A percentile compares a stretch with the other conserved stretches of the same genome.
These are phyloP conservation scores for Sesamia inferens DNA, from an alignment of 2,888 invertebrate genomes.

Conservation along the genomic window DNA sequence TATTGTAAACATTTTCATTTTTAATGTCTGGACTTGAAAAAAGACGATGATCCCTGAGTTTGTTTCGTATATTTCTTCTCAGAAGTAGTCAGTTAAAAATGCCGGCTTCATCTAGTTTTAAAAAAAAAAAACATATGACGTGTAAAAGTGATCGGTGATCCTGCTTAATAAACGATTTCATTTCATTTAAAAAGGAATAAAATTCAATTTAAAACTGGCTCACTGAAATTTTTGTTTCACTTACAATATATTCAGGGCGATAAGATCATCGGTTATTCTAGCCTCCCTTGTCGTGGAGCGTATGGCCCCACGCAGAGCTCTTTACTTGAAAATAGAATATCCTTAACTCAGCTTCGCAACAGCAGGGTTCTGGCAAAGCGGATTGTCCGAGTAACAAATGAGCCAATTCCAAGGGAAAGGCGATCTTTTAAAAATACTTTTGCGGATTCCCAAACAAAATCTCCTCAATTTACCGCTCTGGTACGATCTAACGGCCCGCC, in stretches of 20 bases:
- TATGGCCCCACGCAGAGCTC: conserved; percentile 43
- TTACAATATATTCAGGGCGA: conserved; percentile 44
- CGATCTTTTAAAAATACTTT: conserved; percentile 68
- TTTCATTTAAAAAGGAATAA: neutral
- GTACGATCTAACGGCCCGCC: conserved; percentile 56
- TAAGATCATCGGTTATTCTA: conserved; percentile 50
- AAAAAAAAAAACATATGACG: too few relatives aligned
- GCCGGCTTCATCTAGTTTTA: too few relatives aligned
- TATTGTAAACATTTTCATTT: too few relatives aligned
- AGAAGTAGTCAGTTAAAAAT: too few relatives aligned
- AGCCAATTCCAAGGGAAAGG: conserved; percentile 69
- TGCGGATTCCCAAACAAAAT: conserved; percentile 56
- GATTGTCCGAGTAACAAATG: conserved; percentile 74
- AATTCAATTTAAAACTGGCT: conserved; percentile 13
- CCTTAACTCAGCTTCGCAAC: conserved; percentile 48
- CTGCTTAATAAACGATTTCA: too few relatives aligned
- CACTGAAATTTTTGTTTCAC: conserved; percentile 24
- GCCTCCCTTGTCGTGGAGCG: conserved; percentile 39
- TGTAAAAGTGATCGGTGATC: too few relatives aligned
- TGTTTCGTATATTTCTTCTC: too few relatives aligned
- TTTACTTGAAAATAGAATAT: conserved; percentile 65
- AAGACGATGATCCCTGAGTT: too few relatives aligned
- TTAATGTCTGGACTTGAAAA: too few relatives aligned
- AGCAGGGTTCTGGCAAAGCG: conserved; percentile 60
- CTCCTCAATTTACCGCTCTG: conserved; percentile 60